Conservation (phyloP, 2,113 vertebrate genomes). For the Pavo muticus region DNA sequence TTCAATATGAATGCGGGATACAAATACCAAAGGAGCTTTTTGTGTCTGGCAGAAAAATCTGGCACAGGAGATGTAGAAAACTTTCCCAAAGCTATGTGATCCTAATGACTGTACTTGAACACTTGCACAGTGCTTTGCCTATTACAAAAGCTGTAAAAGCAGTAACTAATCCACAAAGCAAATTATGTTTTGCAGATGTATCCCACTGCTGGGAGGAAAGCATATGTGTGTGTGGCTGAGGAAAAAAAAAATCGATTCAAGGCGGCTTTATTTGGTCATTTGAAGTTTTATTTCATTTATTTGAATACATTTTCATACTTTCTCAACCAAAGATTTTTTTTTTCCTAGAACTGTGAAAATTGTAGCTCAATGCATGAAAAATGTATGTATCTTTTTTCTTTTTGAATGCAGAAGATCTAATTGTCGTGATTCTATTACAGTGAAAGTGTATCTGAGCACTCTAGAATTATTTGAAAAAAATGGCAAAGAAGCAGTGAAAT, state of each 20-base stretch:
- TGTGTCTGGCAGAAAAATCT: neutral
- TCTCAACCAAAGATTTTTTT: neutral
- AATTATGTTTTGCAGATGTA: slow-evolving; percentile 19
- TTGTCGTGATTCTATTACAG: neutral
- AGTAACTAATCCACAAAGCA: slow-evolving; percentile 29
- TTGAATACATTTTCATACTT: neutral
- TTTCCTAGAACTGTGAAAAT: neutral
- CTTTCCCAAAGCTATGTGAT: neutral
- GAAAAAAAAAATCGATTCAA: neutral
- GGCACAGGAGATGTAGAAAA: neutral
- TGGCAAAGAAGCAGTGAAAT: neutral
- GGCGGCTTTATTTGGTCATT: neutral
- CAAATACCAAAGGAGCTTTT: neutral
- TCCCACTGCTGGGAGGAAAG: slow-evolving; percentile 21
- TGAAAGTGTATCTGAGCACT: neutral
- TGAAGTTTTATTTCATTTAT: neutral
- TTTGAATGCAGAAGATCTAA: neutral
- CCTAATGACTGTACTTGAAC: neutral
- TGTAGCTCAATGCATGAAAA: neutral
- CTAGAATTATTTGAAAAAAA: neutral
- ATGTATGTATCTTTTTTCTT: accelerated
- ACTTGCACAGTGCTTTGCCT: neutral
- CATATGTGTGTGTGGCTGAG: neutral
- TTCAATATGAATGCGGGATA: neutral
- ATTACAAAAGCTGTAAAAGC: slow-evolving; percentile 39